Conservation (phyloP, 2,888 invertebrate species). For the Danaus chrysippus region DNA sequence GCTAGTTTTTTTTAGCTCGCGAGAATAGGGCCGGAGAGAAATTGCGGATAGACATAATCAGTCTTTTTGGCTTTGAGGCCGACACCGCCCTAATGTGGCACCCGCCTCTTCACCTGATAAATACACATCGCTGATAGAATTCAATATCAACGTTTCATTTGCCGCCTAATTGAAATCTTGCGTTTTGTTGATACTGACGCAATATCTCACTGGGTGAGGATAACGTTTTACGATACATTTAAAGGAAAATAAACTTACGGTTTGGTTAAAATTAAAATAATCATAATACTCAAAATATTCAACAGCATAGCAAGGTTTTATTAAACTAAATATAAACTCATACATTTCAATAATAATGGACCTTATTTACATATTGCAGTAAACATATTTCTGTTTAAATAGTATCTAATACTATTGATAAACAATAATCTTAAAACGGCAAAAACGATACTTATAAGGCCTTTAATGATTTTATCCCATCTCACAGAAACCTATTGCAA, state of each 20-base stretch:
- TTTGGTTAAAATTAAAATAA: neutral
- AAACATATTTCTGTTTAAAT: neutral
- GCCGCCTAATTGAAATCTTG: conserved; percentile 42
- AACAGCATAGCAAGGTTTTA: no score
- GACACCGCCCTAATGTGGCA: conserved; percentile 72
- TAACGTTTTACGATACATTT: conserved; percentile 5
- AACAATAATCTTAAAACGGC: conserved; percentile 24
- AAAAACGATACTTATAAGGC: conserved; percentile 62
- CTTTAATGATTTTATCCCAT: conserved; percentile 75
- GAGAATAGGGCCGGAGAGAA: conserved; percentile 76
- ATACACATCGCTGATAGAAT: conserved; percentile 56
- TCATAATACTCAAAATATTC: no score
- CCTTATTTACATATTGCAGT: no score
- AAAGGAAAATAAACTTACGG: neutral
- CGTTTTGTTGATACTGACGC: conserved; percentile 22
- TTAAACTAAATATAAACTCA: neutral
- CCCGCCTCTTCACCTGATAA: conserved; percentile 72
- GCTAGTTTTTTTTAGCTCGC: conserved; percentile 79
- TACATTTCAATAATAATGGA: neutral
- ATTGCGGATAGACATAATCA: conserved; percentile 79
- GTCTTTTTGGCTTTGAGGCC: conserved; percentile 79
- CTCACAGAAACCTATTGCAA: conserved; percentile 80
- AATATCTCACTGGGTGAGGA: neutral
- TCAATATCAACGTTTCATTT: conserved; percentile 49
- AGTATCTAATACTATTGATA: no score